These are phyloP conservation scores for Nerophis ophidion DNA, from an alignment of 2,113 vertebrate genomes.

Conservation along the genomic window DNA sequence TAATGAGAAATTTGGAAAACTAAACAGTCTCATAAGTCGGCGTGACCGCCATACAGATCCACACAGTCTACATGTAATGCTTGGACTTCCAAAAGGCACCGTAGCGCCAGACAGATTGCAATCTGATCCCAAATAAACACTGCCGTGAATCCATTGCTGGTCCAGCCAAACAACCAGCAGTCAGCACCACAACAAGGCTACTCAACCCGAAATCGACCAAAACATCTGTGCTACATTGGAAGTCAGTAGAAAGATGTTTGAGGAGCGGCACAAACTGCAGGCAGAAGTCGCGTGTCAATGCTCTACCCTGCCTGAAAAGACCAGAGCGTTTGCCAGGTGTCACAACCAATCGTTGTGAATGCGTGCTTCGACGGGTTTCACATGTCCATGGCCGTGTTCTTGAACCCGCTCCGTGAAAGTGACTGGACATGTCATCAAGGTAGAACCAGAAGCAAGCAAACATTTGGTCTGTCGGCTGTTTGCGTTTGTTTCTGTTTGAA, in stretches of 20 bases:
- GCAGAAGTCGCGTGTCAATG: conserved; percentile 58
- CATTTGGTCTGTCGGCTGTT: conserved; percentile 2
- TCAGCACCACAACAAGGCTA: conserved; percentile 39
- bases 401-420: conserved; percentile 43
- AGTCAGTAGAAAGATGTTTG: conserved; percentile 53
- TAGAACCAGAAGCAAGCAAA: conserved; percentile 28
- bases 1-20: not conserved
- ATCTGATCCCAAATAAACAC: conserved; percentile 51
- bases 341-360: conserved; percentile 50
- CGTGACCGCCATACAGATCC: not conserved
- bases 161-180: conserved; percentile 36
- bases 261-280: conserved; percentile 45
- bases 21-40: conserved; percentile 1
- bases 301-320: conserved; percentile 60
- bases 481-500: conserved; percentile 1
- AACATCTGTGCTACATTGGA: conserved; percentile 39
- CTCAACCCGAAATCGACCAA: conserved; percentile 36
- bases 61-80: not conserved
- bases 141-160: conserved; percentile 32
- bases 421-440: conserved; percentile 43
- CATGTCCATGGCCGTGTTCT: conserved; percentile 24
- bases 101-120: conserved; percentile 7
- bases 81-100: conserved; percentile 3
- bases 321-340: conserved; percentile 54
- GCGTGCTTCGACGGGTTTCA: conserved; percentile 17